Evolutionary conservation across 2,113 vertebrate genomes (phyloP).

Genomic region (Galbula dea): DNA sequence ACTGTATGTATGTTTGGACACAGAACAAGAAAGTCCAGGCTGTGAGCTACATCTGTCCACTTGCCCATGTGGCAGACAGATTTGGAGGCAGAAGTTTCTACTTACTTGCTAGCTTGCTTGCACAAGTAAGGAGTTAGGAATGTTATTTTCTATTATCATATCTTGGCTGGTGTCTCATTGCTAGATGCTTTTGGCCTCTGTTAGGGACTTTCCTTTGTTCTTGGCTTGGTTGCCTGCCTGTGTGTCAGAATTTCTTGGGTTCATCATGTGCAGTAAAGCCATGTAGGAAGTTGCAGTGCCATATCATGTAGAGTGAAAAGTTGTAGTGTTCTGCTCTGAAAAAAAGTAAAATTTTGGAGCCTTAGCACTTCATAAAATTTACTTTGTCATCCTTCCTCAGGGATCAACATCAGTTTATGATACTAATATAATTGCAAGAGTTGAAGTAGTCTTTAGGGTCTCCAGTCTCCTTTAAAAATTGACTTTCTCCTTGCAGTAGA

Average conservation of each 20-base stretch:
- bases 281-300: neutral
- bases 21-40: neutral
- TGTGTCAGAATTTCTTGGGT: neutral
- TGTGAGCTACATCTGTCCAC: neutral
- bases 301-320: neutral
- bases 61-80: accelerated
- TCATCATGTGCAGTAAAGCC: neutral
- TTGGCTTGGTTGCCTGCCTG: neutral
- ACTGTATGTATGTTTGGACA: neutral
- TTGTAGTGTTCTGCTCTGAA: neutral
- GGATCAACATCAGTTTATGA: neutral
- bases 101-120: neutral
- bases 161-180: neutral
- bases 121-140: neutral
- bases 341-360: neutral
- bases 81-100: neutral
- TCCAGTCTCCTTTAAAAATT: neutral
- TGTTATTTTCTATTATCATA: accelerated
- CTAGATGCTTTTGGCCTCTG: neutral
- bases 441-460: neutral
- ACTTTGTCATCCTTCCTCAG: neutral
- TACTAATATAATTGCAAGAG: neutral
- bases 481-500: neutral
- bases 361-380: neutral
- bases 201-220: neutral